phyloP scores from a whole-genome alignment of 1,140 invertebrate species.

The Drosophila orena region DNA sequence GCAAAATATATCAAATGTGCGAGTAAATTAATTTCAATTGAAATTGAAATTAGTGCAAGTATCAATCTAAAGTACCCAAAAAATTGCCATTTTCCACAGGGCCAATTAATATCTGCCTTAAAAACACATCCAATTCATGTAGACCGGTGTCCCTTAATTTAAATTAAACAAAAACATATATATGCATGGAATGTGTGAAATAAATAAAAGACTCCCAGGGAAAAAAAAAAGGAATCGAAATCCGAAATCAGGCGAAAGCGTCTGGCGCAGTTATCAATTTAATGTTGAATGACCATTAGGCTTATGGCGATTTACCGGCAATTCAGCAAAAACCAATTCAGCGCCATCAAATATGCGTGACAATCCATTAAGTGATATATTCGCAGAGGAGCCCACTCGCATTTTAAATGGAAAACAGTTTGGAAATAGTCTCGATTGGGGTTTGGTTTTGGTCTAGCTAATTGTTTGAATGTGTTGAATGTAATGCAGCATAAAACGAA shows the following conservation, averaged over 20 bases:
- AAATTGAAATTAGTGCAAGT: no score
- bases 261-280: conserved; percentile 11
- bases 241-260: neutral
- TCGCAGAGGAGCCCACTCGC: conserved; percentile 4
- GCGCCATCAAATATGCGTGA: conserved; percentile 44
- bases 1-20: neutral
- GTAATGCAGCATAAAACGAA: conserved; percentile 62
- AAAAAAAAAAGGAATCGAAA: conserved; percentile 3
- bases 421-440: conserved; percentile 21
- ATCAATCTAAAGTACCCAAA: no score
- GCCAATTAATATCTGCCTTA: neutral
- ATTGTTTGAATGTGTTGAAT: conserved; percentile 74
- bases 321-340: conserved; percentile 43
- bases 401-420: conserved; percentile 30
- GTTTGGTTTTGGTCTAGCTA: conserved; percentile 45
- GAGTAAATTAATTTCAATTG: no score
- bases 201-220: neutral
- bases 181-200: neutral
- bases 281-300: conserved; percentile 48
- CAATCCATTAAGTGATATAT: conserved; percentile 46
- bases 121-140: neutral
- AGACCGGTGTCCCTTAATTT: neutral
- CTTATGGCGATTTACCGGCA: conserved; percentile 39
- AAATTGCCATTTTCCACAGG: no score
- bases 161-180: no score